Evolutionary conservation across 30 jellyfish, hydroid and myxozoan genomes (phyloP).

Genomic region (Chironex yamaguchii): DNA sequence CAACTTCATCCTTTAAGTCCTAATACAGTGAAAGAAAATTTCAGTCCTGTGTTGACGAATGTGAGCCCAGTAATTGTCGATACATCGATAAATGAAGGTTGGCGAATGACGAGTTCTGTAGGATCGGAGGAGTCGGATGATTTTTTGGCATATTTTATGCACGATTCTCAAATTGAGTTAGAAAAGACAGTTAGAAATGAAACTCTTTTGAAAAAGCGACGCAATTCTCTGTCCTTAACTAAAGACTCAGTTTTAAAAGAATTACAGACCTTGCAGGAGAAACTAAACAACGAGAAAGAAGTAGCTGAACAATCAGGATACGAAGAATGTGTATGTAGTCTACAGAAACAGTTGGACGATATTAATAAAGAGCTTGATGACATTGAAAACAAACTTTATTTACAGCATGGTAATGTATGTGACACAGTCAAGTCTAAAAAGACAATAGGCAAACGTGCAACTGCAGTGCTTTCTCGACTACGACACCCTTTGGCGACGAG

Average conservation of each 20-base stretch:
- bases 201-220: not conserved
- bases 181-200: not conserved
- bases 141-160: not conserved
- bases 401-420: not conserved
- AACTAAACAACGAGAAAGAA: not conserved
- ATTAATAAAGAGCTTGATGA: not conserved
- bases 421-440: not conserved
- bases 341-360: not conserved
- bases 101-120: not conserved
- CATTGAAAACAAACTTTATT: not conserved
- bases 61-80: not conserved
- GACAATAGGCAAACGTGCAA: not conserved
- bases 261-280: not conserved
- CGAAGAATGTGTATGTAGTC: not conserved
- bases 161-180: not conserved
- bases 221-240: not conserved
- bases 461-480: not conserved
- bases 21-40: not conserved
- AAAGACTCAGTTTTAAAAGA: not conserved
- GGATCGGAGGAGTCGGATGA: not conserved
- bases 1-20: not conserved
- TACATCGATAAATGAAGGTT: not conserved
- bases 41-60: not conserved
- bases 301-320: not conserved
- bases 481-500: not conserved